Percentiles rank a stretch among this genome's conserved stretches.
phyloP scores from a whole-genome alignment of 2,797 vertebrate genomes.

The Philypnodon macrostomus region DNA sequence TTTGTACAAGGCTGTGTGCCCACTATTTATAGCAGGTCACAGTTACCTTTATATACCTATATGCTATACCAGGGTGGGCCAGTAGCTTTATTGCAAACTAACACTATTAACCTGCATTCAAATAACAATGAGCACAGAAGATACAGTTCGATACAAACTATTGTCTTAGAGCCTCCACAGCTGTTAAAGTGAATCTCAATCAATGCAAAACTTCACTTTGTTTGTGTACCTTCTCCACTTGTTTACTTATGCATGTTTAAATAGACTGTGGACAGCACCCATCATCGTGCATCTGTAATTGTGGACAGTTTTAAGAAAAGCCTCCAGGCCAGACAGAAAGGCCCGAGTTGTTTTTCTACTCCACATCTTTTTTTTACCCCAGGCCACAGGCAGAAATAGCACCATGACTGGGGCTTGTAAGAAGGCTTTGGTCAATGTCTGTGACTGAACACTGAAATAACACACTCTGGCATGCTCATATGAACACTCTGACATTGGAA shows the following conservation, averaged over 20 bases:
- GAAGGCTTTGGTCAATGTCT: constrained; percentile 59
- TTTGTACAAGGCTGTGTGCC: constrained; percentile 71
- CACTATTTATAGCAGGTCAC: constrained; percentile 78
- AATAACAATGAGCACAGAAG: no score
- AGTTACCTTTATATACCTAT: constrained; percentile 73
- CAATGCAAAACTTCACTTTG: constrained; percentile 24
- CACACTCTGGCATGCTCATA: constrained; percentile 43
- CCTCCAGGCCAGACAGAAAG: constrained; percentile 51
- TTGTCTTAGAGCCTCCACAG: neutral
- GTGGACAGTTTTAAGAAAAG: constrained; percentile 47
- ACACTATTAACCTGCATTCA: no score
- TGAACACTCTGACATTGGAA: constrained; percentile 31
- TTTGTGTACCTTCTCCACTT: constrained; percentile 53
- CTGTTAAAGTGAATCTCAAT: no score
- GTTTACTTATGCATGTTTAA: constrained; percentile 51
- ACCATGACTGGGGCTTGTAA: constrained; percentile 48
- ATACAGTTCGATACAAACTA: no score
- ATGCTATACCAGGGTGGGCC: constrained; percentile 36
- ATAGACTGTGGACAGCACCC: constrained; percentile 53
- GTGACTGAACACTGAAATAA: constrained; percentile 65
- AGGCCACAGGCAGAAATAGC: constrained; percentile 71
- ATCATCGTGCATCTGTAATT: constrained; percentile 60
- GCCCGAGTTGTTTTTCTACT: constrained; percentile 56
- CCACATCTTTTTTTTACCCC: constrained; percentile 64
- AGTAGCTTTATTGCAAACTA: constrained; percentile 14